Evolutionary conservation across 2,113 vertebrate species (phyloP), one percentile per base, ranked within the genome.

Genomic region (Phodopus roborovskii): DNA sequence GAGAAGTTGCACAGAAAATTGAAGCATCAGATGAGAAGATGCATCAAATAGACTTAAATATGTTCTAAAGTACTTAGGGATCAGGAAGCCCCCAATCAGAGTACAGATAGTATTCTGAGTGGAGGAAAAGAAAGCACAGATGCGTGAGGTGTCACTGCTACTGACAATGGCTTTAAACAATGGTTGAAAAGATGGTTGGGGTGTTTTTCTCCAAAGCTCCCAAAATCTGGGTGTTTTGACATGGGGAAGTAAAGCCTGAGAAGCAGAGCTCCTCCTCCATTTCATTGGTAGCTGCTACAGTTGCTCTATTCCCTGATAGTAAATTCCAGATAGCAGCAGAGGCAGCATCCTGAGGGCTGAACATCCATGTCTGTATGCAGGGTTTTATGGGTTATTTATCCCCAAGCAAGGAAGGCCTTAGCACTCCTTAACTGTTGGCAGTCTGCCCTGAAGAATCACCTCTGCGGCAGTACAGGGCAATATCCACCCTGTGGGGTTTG

Each of bases 221-320:
- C 79, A 93, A 62, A 94, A 91, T 88, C 88, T 70, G 20, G 50
- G 50, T 94, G 66, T 97, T 96, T 93, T 97, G 87, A 96, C 86
- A 22, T 36, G 2, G 33, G 48, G 33, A 71, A 79, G 66, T 58
- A 90, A 33, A 94, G 30, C 9, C n/a, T 9, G 26, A 92, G 68
- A 74, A 33, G 36, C 74, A 90, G 82, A 94, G 85, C 70, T 30
- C 85, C 58, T 56, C 48, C 48, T 79, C 77, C 60, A 78, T 92
- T 90, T 50, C 73, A 0, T 58, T 90, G 11, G 81, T 19, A 94
- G 87, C 78, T 39, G 70, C 70, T 90, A n/a, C 50, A 17, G 33
- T 84, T 92, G 48, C 50, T 94, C 88, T 42, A 26, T 88, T 92
- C n/a, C 19, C 33, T 78, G 15, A 71, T 77, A 92, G 48, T 88